Evolutionary conservation across 1,140 invertebrate genomes (phyloP).

Genomic region (Bombus fervidus): DNA sequence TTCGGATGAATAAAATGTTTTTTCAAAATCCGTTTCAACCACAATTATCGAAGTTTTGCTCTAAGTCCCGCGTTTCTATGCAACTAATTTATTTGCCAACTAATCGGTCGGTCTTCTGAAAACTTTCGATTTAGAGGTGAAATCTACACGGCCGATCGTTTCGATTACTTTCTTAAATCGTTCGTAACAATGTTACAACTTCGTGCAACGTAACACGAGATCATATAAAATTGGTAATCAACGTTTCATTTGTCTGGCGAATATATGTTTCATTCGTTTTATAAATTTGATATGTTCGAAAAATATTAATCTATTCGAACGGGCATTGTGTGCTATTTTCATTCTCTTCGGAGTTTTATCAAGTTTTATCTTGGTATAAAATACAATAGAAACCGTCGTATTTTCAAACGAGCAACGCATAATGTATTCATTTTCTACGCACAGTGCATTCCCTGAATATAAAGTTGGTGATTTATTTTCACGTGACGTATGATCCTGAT

Average conservation of each 20-base stretch:
- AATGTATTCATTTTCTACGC: constrained; percentile 1
- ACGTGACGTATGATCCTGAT: not conserved
- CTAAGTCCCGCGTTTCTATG: too few relatives aligned
- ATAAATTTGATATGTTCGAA: not conserved
- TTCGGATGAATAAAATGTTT: not conserved
- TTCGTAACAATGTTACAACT: not conserved
- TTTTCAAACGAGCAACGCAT: not conserved
- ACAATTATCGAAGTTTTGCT: too few relatives aligned
- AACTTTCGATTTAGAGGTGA: constrained; percentile 20
- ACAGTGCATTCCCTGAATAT: not conserved
- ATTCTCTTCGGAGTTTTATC: not conserved
- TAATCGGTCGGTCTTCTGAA: not conserved
- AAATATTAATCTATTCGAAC: not conserved
- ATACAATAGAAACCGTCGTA: not conserved
- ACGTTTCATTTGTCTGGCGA: not conserved
- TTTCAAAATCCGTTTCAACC: constrained; percentile 10
- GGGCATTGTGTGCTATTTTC: not conserved
- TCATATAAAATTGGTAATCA: not conserved
- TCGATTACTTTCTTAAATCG: not conserved
- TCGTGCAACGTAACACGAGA: not conserved
- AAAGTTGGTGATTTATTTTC: constrained; percentile 9
- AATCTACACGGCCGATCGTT: not conserved
- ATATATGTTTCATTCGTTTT: not conserved
- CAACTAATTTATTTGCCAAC: not conserved
- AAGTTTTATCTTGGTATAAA: not conserved